Percentiles rank a stretch among this genome's conserved stretches.
These are phyloP conservation scores for Stenolophus ochropezus DNA, from an alignment of 2,888 invertebrate genomes.

Conservation along the genomic window DNA sequence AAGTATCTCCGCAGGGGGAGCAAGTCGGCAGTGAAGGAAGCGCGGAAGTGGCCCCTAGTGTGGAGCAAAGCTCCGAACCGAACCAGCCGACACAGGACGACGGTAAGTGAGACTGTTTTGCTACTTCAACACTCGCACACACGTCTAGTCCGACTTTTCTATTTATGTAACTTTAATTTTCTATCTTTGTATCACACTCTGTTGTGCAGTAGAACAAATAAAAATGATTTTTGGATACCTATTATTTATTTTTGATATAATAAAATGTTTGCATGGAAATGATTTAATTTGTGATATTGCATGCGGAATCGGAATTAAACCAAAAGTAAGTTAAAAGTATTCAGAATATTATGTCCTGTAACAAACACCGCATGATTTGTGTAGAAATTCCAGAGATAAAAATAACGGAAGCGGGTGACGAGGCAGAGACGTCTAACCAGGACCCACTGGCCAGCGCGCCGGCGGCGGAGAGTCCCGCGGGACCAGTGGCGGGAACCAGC, in stretches of 20 bases:
- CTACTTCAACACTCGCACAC: too few species aligned
- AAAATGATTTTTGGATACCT: neutral
- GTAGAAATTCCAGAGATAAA: conserved; percentile 70
- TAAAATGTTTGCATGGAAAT: too few species aligned
- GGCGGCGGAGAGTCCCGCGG: conserved; percentile 67
- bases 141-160: too few species aligned
- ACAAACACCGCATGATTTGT: neutral
- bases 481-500: conserved; percentile 69
- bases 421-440: conserved; percentile 73
- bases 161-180: conserved; percentile 26
- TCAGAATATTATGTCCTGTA: neutral
- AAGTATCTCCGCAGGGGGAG: conserved; percentile 77
- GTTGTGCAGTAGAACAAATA: neutral
- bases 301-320: conserved; percentile 1
- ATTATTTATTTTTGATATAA: too few species aligned
- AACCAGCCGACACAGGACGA: conserved; percentile 66
- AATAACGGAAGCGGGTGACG: conserved; percentile 70
- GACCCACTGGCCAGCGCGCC: conserved; percentile 67
- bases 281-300: neutral
- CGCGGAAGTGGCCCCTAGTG: conserved; percentile 69
- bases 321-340: conserved; percentile 26
- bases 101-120: too few species aligned
- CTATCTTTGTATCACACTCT: neutral
- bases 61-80: conserved; percentile 67
- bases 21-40: conserved; percentile 66